Percentiles rank a stretch among this genome's conserved stretches.
These are phyloP conservation scores for Neosalanx taihuensis DNA, from an alignment of 2,797 vertebrate species.

Conservation along the genomic window DNA sequence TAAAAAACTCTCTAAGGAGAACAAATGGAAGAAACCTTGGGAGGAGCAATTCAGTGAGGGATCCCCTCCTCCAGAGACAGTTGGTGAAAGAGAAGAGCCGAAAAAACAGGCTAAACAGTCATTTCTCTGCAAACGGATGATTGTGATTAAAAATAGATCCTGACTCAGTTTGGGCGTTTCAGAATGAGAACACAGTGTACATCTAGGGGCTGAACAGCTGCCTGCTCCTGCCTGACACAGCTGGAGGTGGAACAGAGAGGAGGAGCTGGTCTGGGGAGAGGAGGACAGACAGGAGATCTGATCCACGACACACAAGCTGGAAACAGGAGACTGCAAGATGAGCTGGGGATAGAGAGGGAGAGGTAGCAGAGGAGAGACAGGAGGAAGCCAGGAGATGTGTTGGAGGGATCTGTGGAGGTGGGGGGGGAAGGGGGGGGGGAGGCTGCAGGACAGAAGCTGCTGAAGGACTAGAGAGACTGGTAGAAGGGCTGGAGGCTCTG, in stretches of 20 bases:
- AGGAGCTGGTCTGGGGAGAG: slow-evolving; percentile 16
- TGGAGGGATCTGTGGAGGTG: not conserved
- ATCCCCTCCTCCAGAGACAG: too few species aligned
- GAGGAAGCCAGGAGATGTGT: not conserved
- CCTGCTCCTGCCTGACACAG: not conserved
- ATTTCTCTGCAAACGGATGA: not conserved
- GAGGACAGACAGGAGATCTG: slow-evolving; percentile 13
- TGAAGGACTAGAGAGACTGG: not conserved
- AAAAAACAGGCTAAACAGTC: not conserved
- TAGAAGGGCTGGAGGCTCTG: not conserved
- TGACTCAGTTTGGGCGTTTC: not conserved
- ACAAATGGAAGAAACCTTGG: too few species aligned
- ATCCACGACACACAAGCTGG: too few species aligned
- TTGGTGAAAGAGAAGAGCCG: too few species aligned
- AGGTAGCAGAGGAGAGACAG: not conserved
- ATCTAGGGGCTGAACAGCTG: not conserved
- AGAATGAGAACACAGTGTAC: not conserved
- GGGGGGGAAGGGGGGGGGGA: not conserved
- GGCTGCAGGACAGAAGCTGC: not conserved
- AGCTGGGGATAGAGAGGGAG: slow-evolving; percentile 5
- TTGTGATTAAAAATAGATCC: not conserved
- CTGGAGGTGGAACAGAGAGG: not conserved
- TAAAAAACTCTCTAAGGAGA: not conserved
- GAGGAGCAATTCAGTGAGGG: too few species aligned
- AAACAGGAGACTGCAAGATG: not conserved